phyloP scores from a whole-genome alignment of 2,888 invertebrate species.

The Oxyteleia sp. region DNA sequence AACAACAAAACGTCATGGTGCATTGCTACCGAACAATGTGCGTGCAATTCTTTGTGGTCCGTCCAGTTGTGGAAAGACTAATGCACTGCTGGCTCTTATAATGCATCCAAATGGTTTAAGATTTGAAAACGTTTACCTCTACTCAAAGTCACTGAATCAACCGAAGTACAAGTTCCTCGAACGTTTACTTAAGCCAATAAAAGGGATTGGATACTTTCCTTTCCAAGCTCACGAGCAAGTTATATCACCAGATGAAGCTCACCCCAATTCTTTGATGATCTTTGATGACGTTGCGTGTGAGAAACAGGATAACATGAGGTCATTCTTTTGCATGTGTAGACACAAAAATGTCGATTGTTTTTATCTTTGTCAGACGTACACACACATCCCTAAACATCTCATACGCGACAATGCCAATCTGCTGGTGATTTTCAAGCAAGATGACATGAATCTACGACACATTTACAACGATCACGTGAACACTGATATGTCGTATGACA shows the following conservation, averaged over 20 bases:
- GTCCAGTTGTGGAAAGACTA: slow-evolving; percentile 84
- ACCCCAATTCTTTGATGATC: slow-evolving; percentile 46
- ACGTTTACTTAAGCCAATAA: slow-evolving; percentile 69
- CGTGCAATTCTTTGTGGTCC: slow-evolving; percentile 80
- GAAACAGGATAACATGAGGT: slow-evolving; percentile 74
- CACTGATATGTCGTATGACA: slow-evolving; percentile 72
- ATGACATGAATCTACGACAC: slow-evolving; percentile 75
- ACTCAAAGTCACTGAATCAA: slow-evolving; percentile 76
- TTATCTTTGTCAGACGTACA: slow-evolving; percentile 75
- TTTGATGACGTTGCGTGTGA: slow-evolving; percentile 80
- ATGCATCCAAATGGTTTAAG: slow-evolving; percentile 81
- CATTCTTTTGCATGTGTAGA: slow-evolving; percentile 74
- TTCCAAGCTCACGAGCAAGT: slow-evolving; percentile 34
- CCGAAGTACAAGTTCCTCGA: slow-evolving; percentile 67
- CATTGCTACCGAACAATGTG: slow-evolving; percentile 64
- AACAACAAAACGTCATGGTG: slow-evolving; percentile 59
- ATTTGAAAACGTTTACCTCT: slow-evolving; percentile 85
- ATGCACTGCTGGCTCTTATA: slow-evolving; percentile 81
- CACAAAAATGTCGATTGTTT: slow-evolving; percentile 75
- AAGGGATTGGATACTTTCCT: slow-evolving; percentile 44
- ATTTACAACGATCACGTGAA: slow-evolving; percentile 77
- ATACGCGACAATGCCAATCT: slow-evolving; percentile 75
- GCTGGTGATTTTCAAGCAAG: slow-evolving; percentile 74
- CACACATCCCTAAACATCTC: slow-evolving; percentile 75
- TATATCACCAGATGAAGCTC: slow-evolving; percentile 18